A percentile compares a stretch with the other conserved stretches of the same genome.
phyloP scores from a whole-genome alignment of 2,797 vertebrate genomes.

The Chelonia mydas region DNA sequence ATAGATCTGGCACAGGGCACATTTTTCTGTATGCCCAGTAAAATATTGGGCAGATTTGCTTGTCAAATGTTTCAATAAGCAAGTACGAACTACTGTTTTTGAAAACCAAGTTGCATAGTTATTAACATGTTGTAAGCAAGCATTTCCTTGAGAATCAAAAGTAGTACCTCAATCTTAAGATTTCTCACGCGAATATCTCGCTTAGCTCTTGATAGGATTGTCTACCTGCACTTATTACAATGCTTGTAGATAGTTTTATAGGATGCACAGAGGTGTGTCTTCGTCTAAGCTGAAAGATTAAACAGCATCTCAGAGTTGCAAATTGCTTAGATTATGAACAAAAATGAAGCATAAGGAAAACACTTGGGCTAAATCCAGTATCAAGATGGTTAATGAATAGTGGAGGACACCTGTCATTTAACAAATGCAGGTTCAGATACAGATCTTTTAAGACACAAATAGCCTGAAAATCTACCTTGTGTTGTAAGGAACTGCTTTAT shows the following conservation, averaged over 20 bases:
- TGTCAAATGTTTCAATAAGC: background rate
- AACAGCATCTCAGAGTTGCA: background rate
- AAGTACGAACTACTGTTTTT: background rate
- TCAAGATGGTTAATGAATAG: background rate
- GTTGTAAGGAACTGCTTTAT: background rate
- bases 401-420: background rate
- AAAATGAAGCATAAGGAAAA: background rate
- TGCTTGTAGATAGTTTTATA: background rate
- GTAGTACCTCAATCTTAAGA: background rate
- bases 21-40: background rate
- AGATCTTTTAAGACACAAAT: background rate
- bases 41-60: background rate
- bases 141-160: background rate
- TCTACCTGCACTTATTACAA: background rate
- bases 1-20: background rate
- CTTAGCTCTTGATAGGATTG: background rate
- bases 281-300: background rate
- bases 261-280: background rate
- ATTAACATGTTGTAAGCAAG: background rate
- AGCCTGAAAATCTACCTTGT: background rate
- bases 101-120: background rate
- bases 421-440: background rate
- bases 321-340: background rate
- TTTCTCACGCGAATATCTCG: accelerated
- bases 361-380: background rate